Base-by-base conservation (phyloP, 23 tunicate genomes). In the Aplidium turbinatum region DNA sequence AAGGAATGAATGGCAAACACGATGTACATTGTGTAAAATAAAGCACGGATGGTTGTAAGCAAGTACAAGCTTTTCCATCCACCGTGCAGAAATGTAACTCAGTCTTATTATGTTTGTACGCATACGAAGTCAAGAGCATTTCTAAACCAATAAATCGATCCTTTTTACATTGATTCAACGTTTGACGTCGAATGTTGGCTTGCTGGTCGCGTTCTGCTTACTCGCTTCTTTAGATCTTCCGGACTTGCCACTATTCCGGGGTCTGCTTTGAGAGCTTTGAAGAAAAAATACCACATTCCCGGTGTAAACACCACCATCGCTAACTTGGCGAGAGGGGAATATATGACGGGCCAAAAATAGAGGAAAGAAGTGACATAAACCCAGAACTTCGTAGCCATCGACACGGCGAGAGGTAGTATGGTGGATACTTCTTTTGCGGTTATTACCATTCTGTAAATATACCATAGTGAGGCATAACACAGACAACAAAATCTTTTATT, bases 341-440 rank as follows among this genome's bases (percentile, higher is more conserved):
- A 78, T 18, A 76, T 73, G 32, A 60, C 73, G 19, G 91, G 91
- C 86, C 87, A 79, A 72, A 51, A 84, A 42, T 70, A 91, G 24
- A 66, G 45, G 57, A 91, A 78, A 1, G 97, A 77, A 3, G 97
- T 91, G 46, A 84, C 53, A 57, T 72, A 91, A 6, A 81, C 87
- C 97, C 97, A 91, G 75, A 91, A 91, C 71, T 91, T 91, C 27
- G 97, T 91, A 7, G 97, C 85, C 2, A 84, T 50, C 0, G 97
- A 91, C 22, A 91, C 74, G 25, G 76, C 78, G 36, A 91, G 51
- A 0, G 91, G 97, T 45, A 89, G 56, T 1, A 73, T 58, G 30
- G 29, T 58, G 1, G 74, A 35, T 36, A 77, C 70, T 54, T 91
- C 91, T n/a, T 73, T 48, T 32, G 72, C 77, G 11, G 82, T 79